A percentile compares a stretch with the other conserved stretches of the same genome.
phyloP scores from a whole-genome alignment of 2,797 vertebrate species.

The Poliocrania exsul region DNA sequence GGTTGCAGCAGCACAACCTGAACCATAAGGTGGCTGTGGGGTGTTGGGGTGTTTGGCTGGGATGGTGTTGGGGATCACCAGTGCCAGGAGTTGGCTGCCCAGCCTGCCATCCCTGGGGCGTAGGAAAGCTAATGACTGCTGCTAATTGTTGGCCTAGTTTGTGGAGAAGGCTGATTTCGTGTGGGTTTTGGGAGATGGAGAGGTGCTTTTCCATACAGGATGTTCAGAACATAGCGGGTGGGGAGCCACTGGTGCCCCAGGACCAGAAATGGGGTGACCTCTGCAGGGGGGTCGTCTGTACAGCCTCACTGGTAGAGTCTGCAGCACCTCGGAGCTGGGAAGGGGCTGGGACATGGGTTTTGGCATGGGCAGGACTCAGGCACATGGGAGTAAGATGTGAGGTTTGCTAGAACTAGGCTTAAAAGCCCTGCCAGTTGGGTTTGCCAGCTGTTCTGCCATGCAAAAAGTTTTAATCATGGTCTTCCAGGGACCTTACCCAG shows the following conservation, averaged over 20 bases:
- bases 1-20: fast-evolving
- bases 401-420: not conserved
- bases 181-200: not conserved
- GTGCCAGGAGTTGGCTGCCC: not conserved
- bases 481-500: too few species aligned
- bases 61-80: fast-evolving
- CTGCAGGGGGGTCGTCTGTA: fast-evolving
- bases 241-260: not conserved
- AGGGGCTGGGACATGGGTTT: not conserved
- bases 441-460: not conserved
- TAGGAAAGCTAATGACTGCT: conserved; percentile 9
- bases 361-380: not conserved
- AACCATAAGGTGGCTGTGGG: not conserved
- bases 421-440: not conserved
- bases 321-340: not conserved
- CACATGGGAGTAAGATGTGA: not conserved
- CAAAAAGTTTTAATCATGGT: not conserved
- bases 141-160: conserved; percentile 49
- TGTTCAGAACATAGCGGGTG: not conserved
- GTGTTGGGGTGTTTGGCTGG: not conserved
- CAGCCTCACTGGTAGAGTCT: not conserved
- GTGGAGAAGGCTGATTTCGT: not conserved
- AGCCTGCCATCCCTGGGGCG: not conserved
- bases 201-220: not conserved
- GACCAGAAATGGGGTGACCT: not conserved